phyloP scores from a whole-genome alignment of 2,113 vertebrate species.

The Cyrtonyx montezumae region DNA sequence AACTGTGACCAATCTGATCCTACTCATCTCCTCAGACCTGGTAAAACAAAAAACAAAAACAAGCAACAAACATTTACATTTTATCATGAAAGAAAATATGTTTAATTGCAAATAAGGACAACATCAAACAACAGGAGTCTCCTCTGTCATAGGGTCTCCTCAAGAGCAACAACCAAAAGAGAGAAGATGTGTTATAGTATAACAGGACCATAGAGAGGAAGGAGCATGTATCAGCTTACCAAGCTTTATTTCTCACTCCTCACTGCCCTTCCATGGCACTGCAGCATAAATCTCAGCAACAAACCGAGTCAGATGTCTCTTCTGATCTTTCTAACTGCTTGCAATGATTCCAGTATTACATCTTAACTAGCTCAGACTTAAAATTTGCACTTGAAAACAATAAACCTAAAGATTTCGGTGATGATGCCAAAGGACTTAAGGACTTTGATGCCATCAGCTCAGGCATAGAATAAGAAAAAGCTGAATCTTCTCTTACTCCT shows the following conservation, averaged over 20 bases:
- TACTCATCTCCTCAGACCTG: conserved; percentile 28
- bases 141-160: not conserved
- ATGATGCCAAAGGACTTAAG: not conserved
- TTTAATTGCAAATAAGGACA: not conserved
- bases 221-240: not conserved
- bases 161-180: not conserved
- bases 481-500: not conserved
- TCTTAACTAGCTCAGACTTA: not conserved
- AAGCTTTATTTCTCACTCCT: not conserved
- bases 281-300: not conserved
- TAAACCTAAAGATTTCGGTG: not conserved
- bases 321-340: not conserved
- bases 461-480: not conserved
- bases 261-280: not conserved
- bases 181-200: not conserved
- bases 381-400: no score
- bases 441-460: not conserved
- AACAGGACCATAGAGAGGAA: not conserved
- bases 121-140: not conserved
- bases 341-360: not conserved
- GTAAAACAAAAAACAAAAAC: conserved; percentile 16
- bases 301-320: not conserved
- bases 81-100: not conserved
- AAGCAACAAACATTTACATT: not conserved
- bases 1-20: conserved; percentile 82